Evolutionary conservation across 2,888 invertebrate species (phyloP).

Genomic region (Parelbella ahira): DNA sequence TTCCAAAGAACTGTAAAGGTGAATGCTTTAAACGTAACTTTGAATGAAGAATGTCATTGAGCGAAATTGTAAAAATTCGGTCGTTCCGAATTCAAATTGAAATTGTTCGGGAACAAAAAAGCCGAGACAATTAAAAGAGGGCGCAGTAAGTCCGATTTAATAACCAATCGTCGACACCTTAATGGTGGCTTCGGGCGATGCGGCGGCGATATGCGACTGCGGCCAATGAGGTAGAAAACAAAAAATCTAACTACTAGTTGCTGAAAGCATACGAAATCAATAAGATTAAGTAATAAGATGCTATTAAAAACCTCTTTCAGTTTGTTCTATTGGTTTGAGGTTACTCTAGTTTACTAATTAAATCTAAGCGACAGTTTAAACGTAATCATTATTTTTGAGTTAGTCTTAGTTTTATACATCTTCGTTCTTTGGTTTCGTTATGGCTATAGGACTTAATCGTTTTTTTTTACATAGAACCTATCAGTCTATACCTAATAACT

Average conservation of each 20-base stretch:
- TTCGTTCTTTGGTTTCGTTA: too few relatives aligned
- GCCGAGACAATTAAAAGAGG: conserved; percentile 59
- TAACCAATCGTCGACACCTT: conserved; percentile 74
- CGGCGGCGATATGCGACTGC: conserved; percentile 16
- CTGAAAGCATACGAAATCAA: too few relatives aligned
- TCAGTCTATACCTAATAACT: too few relatives aligned
- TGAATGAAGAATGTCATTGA: conserved; percentile 25
- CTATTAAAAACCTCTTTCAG: neutral
- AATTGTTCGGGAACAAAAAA: conserved; percentile 34
- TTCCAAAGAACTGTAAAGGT: conserved; percentile 12
- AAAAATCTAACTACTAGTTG: neutral
- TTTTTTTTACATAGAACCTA: too few relatives aligned
- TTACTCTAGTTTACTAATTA: too few relatives aligned
- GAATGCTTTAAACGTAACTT: conserved; percentile 20
- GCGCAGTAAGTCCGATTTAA: conserved; percentile 70
- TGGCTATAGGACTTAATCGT: too few relatives aligned
- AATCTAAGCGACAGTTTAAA: too few relatives aligned
- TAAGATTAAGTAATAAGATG: too few relatives aligned
- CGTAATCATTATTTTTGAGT: too few relatives aligned
- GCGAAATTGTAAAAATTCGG: conserved; percentile 23
- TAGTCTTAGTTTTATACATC: too few relatives aligned
- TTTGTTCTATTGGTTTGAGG: too few relatives aligned
- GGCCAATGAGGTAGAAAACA: neutral
- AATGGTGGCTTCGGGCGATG: conserved; percentile 19
- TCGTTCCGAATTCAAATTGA: conserved; percentile 26